phyloP scores from a whole-genome alignment of 2,113 vertebrate species.

The Haemorhous mexicanus region DNA sequence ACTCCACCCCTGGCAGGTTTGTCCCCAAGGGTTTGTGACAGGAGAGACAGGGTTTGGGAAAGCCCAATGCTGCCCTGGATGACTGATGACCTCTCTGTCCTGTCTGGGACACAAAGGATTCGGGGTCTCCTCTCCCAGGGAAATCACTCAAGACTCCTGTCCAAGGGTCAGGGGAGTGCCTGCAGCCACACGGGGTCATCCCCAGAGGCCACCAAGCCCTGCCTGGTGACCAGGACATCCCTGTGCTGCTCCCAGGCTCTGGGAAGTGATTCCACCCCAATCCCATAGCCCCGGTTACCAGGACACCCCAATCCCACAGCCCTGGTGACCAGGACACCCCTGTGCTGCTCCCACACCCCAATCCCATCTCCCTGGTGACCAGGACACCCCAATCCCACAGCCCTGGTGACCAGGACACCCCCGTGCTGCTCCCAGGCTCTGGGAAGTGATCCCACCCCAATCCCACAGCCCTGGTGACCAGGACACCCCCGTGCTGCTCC shows the following conservation, averaged over 20 bases:
- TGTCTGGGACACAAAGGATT: neutral
- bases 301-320: too few species aligned
- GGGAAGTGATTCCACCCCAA: too few species aligned
- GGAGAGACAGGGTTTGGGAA: neutral
- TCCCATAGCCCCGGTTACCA: too few species aligned
- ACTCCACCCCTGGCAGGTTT: too few species aligned
- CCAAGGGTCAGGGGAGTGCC: rapidly evolving
- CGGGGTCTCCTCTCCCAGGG: neutral
- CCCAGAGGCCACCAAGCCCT: neutral
- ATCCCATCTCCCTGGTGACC: too few species aligned
- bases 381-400: too few species aligned
- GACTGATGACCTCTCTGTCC: neutral
- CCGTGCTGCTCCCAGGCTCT: neutral
- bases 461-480: too few species aligned
- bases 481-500: too few species aligned
- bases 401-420: neutral
- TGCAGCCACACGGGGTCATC: neutral
- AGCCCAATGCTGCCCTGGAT: neutral
- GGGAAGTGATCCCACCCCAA: too few species aligned
- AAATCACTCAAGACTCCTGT: neutral
- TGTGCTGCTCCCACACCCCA: neutral
- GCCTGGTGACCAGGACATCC: neutral
- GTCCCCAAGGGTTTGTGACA: neutral
- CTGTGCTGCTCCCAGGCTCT: neutral
- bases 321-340: neutral